Base-by-base conservation (phyloP, 2,113 vertebrate species). In the Acanthochromis polyacanthus region DNA sequence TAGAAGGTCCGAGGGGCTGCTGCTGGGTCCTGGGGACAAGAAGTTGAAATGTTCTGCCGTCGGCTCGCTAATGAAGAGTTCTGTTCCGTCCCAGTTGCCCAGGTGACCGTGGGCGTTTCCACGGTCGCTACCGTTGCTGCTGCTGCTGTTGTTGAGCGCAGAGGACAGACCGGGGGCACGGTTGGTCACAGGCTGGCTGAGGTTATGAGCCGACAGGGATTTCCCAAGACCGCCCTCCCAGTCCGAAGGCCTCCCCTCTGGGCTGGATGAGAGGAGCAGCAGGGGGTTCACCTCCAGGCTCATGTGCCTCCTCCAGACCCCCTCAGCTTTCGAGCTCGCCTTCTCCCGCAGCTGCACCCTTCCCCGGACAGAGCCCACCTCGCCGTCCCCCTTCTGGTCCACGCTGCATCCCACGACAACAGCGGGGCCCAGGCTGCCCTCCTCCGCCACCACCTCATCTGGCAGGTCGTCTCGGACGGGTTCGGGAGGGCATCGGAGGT, bases 181-280 rank as follows among this genome's bases (percentile, higher is more conserved):
- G 92, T 95, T 95, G 78, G 94, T 95, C 17, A 75, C 68, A 38
- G 96, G 94, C 61, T 95, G 96, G 90, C 95, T 96, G 85, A 99
- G 95, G 86, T 97, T 97, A 91, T 99, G 96, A 78, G 95, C 96
- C 19, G 98, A 99, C 82, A 96, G 91, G 64, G 97, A 98, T 86
- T 98, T 98, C 58, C 96, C 97, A 15, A 97, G 94, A 80, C 94
- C 91, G 85, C 93, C 40, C 56, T 76, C 76, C 88, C 89, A 87
- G 82, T 92, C 84, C 70, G 89, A 51, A 38, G 85, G 45, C 9
- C 23, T 80, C 61, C 10, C 94, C 57, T 95, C 94, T 38, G 90
- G 87, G 85, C 89, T 86, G 3, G 97, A 95, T 61, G 92, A 95
- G 85, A 96, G 94, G 32, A 96, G 95, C 76, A 96, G 84, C 82